Base-by-base conservation (phyloP, 2,888 invertebrate species). In the Cremastinae sp. region DNA sequence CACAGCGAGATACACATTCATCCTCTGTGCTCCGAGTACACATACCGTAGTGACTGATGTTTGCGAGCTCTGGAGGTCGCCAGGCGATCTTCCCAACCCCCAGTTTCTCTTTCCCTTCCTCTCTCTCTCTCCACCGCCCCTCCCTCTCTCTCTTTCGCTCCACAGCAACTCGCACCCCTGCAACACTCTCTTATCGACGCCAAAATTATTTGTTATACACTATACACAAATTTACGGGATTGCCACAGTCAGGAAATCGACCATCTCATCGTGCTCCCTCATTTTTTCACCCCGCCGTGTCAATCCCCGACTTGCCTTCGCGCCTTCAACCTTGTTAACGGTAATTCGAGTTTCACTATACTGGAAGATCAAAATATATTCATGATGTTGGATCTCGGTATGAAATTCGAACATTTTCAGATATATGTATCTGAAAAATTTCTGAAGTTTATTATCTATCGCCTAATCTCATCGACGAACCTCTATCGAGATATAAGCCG, bases 121-220 rank as follows among this genome's bases (percentile, higher is more conserved):
- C 55, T 28, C 55, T 66, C 55, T 28, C 28, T 35, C 55, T 0
- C 39, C 70, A 35, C 39, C 35, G 28, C 8, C 45, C 45, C 58
- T 20, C 37, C 5, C 47, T 18, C 64, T 72, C 71, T 28, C 28
- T 28, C 28, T 28, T 28, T 28, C 2, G 2, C 5, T 28, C 28
- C 28, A 28, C 2, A 28, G 28, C 5, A 28, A 2, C n/a, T n/a
- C n/a, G n/a, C n/a, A n/a, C n/a, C n/a, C n/a, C n/a, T n/a, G n/a
- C n/a, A n/a, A n/a, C n/a, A n/a, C n/a, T n/a, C n/a, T n/a, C n/a
- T n/a, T n/a, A 65, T 61, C 69, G 69, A 73, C 73, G 59, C 59
- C 64, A 58, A 74, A 77, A 77, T 77, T 77, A 77, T 73, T 69
- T 70, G 77, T 73, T 61, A 53, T 59, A 69, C 53, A n/a, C 69